phyloP scores from a whole-genome alignment of 2,113 vertebrate genomes.

The Excalfactoria chinensis region DNA sequence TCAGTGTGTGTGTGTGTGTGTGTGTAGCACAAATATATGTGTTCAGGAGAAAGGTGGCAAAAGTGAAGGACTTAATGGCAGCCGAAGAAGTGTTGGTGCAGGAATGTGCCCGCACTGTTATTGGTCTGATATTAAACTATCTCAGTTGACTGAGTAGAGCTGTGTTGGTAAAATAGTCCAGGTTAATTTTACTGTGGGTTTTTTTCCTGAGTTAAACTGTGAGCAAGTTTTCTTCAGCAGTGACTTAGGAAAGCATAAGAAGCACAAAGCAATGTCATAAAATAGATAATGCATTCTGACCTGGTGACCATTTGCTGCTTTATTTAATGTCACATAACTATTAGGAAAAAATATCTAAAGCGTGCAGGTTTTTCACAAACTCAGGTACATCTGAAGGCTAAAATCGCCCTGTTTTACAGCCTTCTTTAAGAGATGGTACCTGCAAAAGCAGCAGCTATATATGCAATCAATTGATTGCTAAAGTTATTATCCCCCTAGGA shows the following conservation, averaged over 20 bases:
- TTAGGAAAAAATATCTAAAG: neutral
- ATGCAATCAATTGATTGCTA: conserved; percentile 70
- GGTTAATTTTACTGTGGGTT: neutral
- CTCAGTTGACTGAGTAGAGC: neutral
- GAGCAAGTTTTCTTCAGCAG: neutral
- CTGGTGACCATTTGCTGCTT: neutral
- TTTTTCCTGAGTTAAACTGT: neutral
- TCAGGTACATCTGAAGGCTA: neutral
- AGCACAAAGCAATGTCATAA: neutral
- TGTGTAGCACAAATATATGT: neutral
- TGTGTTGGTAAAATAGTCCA: neutral
- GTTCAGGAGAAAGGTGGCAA: neutral
- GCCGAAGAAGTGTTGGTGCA: neutral
- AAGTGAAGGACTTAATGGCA: neutral
- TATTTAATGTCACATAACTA: neutral
- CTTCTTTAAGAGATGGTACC: conserved; percentile 45
- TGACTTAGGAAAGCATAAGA: neutral
- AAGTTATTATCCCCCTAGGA: conserved; percentile 69
- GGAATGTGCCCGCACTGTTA: neutral
- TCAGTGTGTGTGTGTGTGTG: neutral
- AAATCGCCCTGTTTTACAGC: conserved; percentile 43
- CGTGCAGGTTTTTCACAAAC: neutral
- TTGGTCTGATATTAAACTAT: neutral
- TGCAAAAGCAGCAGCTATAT: conserved; percentile 5
- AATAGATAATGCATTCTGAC: neutral